Base-by-base conservation (phyloP, 1,140 invertebrate species). In the Daktulosphaira vitifoliae region DNA sequence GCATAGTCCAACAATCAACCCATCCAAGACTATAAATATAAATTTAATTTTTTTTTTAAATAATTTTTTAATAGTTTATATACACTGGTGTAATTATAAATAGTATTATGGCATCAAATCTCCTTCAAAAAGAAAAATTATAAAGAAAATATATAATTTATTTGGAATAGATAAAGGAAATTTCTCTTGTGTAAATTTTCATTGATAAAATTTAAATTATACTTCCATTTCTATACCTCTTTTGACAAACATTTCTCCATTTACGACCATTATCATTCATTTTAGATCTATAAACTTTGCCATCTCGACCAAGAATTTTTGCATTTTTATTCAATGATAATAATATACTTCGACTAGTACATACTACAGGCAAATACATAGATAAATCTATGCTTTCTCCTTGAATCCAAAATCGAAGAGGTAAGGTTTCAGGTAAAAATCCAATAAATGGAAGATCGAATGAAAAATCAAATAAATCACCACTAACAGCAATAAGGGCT, bases 1-100 rank as follows among this genome's bases (percentile, higher is more conserved):
- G 91, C 4, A 96, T 92, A 13, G 87, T 88, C 92, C 92, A 96
- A 73, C 93, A 96, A 72, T 96, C 92, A 1, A 96, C 82, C 95
- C 95, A 98, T 2, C 92, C 91, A 70, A 81, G 78, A 72, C 81
- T 84, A 59, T 54, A 54, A 54, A 37, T 52, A 9, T 26, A 8
- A 11, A 52, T 15, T 25, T 29, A 59, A 11, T 22, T 51, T 65
- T 6, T 56, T 49, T 13, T 33, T 3, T 48, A n/a, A 42, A 48
- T 7, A 39, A 39, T 39, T 39, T 39, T 39, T 9, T 39, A 9
- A 9, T 39, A n/a, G n/a, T 39, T 9, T n/a, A 39, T 9, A n/a
- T 9, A 9, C 38, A 39, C 8, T 39, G 8, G 8, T 39, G 38
- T 8, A n/a, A 9, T 39, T 39, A 39, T 39, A 48, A 48, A 8